Conservation (phyloP, 2,113 vertebrate species). For the Dromiciops gliroides region DNA sequence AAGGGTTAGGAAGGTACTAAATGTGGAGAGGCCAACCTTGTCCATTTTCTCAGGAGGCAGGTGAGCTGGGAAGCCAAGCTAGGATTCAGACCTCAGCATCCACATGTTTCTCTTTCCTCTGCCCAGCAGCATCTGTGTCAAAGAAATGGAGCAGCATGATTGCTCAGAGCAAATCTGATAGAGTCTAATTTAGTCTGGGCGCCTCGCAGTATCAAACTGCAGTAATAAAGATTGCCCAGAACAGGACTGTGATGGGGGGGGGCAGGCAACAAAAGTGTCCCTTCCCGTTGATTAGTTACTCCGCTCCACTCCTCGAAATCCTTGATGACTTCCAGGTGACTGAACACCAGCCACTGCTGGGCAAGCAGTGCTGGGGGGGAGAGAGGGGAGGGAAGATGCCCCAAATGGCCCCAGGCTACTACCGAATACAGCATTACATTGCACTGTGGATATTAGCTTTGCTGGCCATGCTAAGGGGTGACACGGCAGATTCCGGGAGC, state of each 20-base stretch:
- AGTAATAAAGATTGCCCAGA: not conserved
- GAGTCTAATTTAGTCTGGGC: not conserved
- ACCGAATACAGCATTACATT: not conserved
- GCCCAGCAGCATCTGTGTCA: not conserved
- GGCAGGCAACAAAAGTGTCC: not conserved
- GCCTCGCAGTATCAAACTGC: not conserved
- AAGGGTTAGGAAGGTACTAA: not conserved
- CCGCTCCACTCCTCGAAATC: not conserved
- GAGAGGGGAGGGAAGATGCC: not conserved
- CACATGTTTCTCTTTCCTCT: not conserved
- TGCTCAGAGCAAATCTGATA: not conserved
- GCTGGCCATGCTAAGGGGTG: not conserved
- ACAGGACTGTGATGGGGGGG: not conserved
- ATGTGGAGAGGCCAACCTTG: not conserved
- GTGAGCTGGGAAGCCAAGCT: not conserved
- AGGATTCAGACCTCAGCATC: not conserved
- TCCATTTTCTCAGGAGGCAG: not conserved
- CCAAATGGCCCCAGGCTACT: not conserved
- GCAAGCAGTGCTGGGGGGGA: not conserved
- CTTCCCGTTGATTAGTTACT: not conserved
- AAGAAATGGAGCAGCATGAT: not conserved
- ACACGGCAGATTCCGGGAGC: not conserved
- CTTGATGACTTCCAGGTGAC: not conserved
- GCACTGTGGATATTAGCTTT: not conserved
- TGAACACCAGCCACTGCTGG: not conserved